These are phyloP conservation scores for Epinephelus malabaricus DNA, from an alignment of 2,797 vertebrate species.

Conservation along the genomic window DNA sequence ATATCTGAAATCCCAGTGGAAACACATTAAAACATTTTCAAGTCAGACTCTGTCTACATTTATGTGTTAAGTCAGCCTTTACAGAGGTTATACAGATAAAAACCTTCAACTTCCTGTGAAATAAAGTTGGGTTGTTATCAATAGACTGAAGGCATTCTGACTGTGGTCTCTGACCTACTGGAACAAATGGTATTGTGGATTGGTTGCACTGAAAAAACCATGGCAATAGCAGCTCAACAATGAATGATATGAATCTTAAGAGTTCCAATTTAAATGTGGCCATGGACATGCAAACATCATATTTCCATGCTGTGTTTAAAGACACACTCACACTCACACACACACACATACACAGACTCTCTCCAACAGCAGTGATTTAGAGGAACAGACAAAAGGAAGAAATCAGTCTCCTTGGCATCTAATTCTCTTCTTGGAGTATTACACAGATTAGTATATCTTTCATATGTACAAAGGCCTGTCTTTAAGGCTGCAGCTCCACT, in stretches of 20 bases:
- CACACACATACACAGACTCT: not conserved
- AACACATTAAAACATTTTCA: not conserved
- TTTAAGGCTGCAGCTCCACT: slow-evolving; percentile 21
- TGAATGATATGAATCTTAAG: not conserved
- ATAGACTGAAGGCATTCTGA: no score
- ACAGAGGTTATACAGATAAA: not conserved
- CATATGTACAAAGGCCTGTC: slow-evolving; percentile 39
- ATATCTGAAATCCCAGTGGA: no score
- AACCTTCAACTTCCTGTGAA: no score
- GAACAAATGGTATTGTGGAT: no score
- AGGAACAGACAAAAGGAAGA: slow-evolving; percentile 34
- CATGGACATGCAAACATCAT: slow-evolving; percentile 21
- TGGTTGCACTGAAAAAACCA: not conserved
- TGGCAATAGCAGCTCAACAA: not conserved
- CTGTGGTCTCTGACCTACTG: no score
- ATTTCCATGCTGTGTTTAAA: slow-evolving; percentile 7
- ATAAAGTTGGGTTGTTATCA: no score
- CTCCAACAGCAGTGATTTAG: slow-evolving; percentile 21
- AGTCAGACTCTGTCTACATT: not conserved
- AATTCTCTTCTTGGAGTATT: slow-evolving; percentile 53
- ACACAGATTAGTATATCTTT: slow-evolving; percentile 56
- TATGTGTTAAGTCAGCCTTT: not conserved
- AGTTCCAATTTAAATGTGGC: not conserved
- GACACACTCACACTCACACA: not conserved
- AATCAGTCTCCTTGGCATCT: slow-evolving; percentile 57